Base-by-base conservation (phyloP, 2,113 vertebrate genomes). In the Zapornia atra region DNA sequence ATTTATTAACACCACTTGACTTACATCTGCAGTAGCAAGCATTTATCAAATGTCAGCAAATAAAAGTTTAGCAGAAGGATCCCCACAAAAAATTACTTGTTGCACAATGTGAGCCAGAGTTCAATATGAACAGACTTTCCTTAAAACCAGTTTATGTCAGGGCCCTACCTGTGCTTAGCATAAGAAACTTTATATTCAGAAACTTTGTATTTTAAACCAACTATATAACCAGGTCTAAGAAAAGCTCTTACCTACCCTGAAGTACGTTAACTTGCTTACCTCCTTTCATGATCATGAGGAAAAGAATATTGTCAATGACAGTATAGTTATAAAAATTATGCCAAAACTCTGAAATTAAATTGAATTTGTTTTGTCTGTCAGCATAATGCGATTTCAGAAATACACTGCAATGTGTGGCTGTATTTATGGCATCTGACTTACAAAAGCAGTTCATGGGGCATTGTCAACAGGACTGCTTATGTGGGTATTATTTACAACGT, bases 11-110 rank as follows among this genome's bases (percentile, higher is more conserved):
- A 72, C 31, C 11, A 8, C 88, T 92, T 82, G 89, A 90, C 87
- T 95, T 94, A 89, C 86, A 82, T 94, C 63, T 87, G 92, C 76
- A 77, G 88, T 92, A 94, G 92, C 88, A 92, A 86, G 88, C 89
- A 94, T 96, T 96, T 93, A 82, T 90, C 81, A 92, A 92, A 87
- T 72, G 76, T 92, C 76, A 81, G 96, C 86, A 96, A 96, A 97
- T 81, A 92, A 42, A 84, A 54, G 63, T 38, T 91, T 59, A 70
- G 25, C 66, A 82, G 42, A 69, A 26, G 4, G 66, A 65, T 86
- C 53, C 22, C 61, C 51, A 48, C 44, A 65, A 92, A 91, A 96
- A 92, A 66, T 42, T 5, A 69, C 83, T 75, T 65, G 26, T 88
- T 93, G 73, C 91, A 72, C 66, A 89, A 79, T 14, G 20, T 51